A percentile compares a stretch with the other conserved stretches of the same genome.
These are phyloP conservation scores for Apocheima hispidaria DNA, from an alignment of 2,888 invertebrate species.

Conservation along the genomic window DNA sequence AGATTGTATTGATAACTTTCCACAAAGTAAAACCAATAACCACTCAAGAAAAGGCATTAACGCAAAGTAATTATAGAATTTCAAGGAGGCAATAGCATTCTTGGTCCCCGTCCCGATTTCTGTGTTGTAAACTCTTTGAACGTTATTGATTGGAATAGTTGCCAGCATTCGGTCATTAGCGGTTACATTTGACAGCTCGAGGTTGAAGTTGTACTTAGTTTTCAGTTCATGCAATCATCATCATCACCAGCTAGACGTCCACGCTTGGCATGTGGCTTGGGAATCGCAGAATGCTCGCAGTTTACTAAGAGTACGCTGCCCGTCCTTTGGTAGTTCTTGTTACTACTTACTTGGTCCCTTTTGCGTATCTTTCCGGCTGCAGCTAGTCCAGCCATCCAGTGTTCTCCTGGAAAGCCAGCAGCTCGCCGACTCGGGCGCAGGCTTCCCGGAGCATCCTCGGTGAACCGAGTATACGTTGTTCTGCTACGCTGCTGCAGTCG, in stretches of 20 bases:
- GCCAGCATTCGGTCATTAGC: constrained; percentile 6
- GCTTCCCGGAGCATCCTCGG: no score
- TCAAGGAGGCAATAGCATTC: constrained; percentile 14
- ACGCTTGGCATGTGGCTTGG: no score
- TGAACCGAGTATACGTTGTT: no score
- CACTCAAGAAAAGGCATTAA: constrained; percentile 10
- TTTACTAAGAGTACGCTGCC: no score
- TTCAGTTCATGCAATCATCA: neutral
- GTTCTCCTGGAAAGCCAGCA: no score
- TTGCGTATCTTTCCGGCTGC: no score
- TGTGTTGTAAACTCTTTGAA: constrained; percentile 12
- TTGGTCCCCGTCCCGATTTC: constrained; percentile 1
- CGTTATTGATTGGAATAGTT: constrained; percentile 28
- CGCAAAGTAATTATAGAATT: constrained; percentile 22
- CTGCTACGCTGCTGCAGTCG: no score
- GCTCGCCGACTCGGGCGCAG: no score
- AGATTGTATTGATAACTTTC: constrained; percentile 19
- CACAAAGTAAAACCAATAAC: constrained; percentile 20
- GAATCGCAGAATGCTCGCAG: no score
- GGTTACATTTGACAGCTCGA: constrained; percentile 10
- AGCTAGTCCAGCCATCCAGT: no score
- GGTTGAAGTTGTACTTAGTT: neutral
- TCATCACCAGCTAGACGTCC: neutral
- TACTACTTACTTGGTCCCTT: no score
- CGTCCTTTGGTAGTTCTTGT: no score